Percentiles rank a stretch among this genome's conserved stretches.
Conservation (phyloP, 1,140 invertebrate species). For the Brachionus angularis region DNA sequence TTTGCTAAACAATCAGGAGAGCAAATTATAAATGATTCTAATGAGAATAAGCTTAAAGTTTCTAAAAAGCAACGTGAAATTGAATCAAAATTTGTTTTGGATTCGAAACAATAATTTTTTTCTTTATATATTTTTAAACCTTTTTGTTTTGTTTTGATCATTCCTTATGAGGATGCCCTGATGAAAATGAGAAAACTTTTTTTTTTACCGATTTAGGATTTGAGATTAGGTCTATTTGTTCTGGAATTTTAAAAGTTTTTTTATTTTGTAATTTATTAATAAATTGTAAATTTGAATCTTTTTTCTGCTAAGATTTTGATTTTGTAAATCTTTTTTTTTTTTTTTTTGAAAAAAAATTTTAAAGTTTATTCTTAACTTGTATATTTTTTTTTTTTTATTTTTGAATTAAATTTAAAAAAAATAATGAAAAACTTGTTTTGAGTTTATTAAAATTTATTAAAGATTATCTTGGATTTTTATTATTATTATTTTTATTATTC, state of each 20-base stretch:
- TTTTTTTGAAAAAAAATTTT: neutral
- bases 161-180: too few species aligned
- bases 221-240: too few species aligned
- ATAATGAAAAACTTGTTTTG: slow-evolving; percentile 3
- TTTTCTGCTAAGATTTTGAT: neutral
- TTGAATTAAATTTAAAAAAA: neutral
- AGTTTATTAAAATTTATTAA: neutral
- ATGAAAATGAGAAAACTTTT: too few species aligned
- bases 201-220: too few species aligned
- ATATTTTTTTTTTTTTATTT: slow-evolving; percentile 2
- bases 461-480: too few species aligned
- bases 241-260: slow-evolving; percentile 7
- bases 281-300: too few species aligned
- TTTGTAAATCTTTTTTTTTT: slow-evolving; percentile 21
- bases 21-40: slow-evolving; percentile 1
- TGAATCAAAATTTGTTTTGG: slow-evolving; percentile 31
- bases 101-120: too few species aligned
- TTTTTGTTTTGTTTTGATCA: too few species aligned
- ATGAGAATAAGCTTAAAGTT: slow-evolving; percentile 9
- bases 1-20: slow-evolving; percentile 44
- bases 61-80: slow-evolving; percentile 35
- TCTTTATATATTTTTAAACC: too few species aligned
- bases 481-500: neutral
- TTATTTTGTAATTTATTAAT: too few species aligned
- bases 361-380: neutral